Evolutionary conservation across 1,140 invertebrate species (phyloP).

Genomic region (Streblospio benedicti): DNA sequence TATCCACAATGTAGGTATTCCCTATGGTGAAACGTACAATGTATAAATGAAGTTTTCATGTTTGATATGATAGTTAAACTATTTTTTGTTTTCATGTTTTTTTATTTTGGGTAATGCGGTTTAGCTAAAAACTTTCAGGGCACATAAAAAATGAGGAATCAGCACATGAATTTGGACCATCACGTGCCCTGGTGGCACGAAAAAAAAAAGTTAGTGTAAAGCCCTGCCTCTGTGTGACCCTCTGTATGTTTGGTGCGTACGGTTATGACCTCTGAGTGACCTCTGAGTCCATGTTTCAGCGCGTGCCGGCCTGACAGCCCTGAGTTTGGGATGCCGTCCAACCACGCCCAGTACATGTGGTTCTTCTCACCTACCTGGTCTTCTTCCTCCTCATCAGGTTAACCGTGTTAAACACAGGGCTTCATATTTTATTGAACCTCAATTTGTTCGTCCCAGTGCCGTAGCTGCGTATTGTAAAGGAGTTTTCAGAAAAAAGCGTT

Average conservation of each 20-base stretch:
- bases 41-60: too few species aligned
- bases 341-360: constrained; percentile 86
- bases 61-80: too few species aligned
- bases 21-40: too few species aligned
- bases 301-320: constrained; percentile 56
- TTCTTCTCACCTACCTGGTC: constrained; percentile 79
- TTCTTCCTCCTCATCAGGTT: constrained; percentile 82
- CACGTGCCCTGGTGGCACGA: too few species aligned
- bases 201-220: too few species aligned
- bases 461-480: too few species aligned
- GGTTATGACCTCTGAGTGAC: background rate
- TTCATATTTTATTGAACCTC: constrained; percentile 25
- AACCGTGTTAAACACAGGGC: background rate
- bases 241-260: background rate
- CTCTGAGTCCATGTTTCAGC: constrained; percentile 32
- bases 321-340: constrained; percentile 91
- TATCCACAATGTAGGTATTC: too few species aligned
- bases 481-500: too few species aligned
- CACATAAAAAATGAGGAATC: background rate
- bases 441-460: background rate
- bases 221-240: background rate
- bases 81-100: too few species aligned
- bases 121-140: too few species aligned
- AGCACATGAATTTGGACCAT: too few species aligned
- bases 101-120: too few species aligned